Conservation (phyloP, 2,797 vertebrate genomes). For the Ctenopoma multispine region DNA sequence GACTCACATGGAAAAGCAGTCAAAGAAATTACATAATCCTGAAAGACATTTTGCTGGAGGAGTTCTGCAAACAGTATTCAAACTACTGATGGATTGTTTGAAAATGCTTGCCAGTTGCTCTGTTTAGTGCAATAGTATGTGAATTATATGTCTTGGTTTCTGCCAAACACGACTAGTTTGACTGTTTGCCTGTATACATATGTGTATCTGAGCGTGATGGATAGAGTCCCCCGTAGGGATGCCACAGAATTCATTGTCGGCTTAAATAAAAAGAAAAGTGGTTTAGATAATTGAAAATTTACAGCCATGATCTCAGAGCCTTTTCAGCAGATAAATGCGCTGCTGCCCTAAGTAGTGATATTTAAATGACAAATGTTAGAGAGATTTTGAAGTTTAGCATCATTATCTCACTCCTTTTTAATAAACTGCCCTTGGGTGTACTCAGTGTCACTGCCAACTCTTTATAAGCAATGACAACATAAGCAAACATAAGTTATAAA, state of each 20-base stretch:
- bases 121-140: constrained; percentile 32
- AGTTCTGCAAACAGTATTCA: constrained; percentile 37
- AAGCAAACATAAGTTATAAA: constrained; percentile 21
- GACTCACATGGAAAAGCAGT: constrained; percentile 61
- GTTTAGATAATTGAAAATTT: constrained; percentile 57
- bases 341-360: constrained; percentile 21
- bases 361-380: constrained; percentile 37
- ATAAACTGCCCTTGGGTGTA: constrained; percentile 34
- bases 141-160: constrained; percentile 32
- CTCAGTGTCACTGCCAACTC: constrained; percentile 13
- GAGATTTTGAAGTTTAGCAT: constrained; percentile 38
- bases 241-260: constrained; percentile 32
- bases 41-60: constrained; percentile 50
- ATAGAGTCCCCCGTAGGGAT: constrained; percentile 40
- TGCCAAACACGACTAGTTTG: constrained; percentile 23
- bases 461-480: constrained; percentile 44
- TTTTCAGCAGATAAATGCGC: constrained; percentile 46
- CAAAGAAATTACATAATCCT: constrained; percentile 44
- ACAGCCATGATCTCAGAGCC: constrained; percentile 41
- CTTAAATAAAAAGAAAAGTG: constrained; percentile 41
- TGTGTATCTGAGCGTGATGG: constrained; percentile 55
- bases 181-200: constrained; percentile 30
- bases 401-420: constrained; percentile 30
- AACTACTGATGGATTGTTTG: constrained; percentile 38
- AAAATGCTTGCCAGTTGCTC: constrained; percentile 26